Conservation (phyloP, 2,113 vertebrate species). For the Nothocercus julius region DNA sequence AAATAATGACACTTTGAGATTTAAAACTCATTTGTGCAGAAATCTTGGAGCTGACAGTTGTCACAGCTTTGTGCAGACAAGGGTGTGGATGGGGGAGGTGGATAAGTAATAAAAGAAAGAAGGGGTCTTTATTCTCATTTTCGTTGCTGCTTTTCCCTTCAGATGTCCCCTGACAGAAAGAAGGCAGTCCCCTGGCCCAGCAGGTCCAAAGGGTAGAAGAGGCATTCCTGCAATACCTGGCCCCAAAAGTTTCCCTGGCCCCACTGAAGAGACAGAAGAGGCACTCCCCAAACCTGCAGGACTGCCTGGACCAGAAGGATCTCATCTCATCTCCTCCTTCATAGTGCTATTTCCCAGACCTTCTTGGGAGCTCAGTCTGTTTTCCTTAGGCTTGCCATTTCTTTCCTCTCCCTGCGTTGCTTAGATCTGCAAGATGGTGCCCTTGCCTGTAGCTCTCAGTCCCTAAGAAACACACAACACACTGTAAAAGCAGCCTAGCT, state of each 20-base stretch:
- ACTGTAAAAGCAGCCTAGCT: background rate
- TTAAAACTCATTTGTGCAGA: background rate
- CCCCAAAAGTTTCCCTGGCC: conserved; percentile 73
- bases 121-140: background rate
- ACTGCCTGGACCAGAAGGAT: conserved; percentile 72
- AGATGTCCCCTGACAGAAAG: conserved; percentile 50
- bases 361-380: background rate
- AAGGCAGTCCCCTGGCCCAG: conserved; percentile 65
- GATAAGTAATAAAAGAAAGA: background rate
- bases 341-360: background rate
- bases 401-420: no score
- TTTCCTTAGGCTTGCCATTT: background rate
- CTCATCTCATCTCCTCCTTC: background rate
- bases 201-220: conserved; percentile 64
- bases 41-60: background rate
- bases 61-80: background rate
- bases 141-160: background rate
- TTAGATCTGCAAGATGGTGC: background rate
- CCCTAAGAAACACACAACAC: background rate
- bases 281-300: conserved; percentile 78
- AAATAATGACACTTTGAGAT: background rate
- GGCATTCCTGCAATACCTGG: conserved; percentile 79
- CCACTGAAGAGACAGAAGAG: conserved; percentile 66
- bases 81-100: no score
- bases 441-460: background rate